Percentiles rank a stretch among this genome's conserved stretches.
phyloP scores from a whole-genome alignment of 2,797 vertebrate genomes.

The Mormyrops boulengeri region DNA sequence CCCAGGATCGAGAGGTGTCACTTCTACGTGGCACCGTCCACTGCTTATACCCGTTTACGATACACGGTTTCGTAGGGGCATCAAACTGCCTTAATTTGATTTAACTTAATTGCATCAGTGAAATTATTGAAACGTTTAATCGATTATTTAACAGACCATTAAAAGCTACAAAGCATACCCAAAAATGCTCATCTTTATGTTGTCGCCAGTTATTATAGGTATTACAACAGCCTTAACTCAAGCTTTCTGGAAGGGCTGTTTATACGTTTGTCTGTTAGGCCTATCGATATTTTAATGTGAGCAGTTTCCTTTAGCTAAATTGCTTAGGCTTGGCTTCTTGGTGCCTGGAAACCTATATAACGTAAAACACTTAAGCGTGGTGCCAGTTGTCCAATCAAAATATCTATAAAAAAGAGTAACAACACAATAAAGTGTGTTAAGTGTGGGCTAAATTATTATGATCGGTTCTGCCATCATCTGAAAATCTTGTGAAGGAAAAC shows the following conservation, averaged over 20 bases:
- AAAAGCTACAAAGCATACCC: background rate
- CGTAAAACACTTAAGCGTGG: background rate
- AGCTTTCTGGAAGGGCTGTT: background rate
- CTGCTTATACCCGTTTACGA: background rate
- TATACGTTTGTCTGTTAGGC: background rate
- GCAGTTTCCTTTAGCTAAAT: background rate
- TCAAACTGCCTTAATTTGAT: background rate
- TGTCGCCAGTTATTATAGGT: background rate
- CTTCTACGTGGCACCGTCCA: background rate
- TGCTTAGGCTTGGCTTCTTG: background rate
- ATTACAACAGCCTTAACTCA: background rate
- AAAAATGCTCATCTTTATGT: background rate
- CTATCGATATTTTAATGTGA: background rate
- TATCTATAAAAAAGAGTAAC: background rate
- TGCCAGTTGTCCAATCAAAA: background rate
- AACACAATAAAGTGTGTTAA: background rate
- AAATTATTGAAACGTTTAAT: background rate
- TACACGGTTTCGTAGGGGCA: background rate
- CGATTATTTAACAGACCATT: background rate
- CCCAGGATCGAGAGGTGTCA: constrained; percentile 29
- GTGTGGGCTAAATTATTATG: background rate
- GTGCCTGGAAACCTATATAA: background rate
- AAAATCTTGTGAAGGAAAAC: background rate
- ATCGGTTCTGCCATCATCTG: background rate
- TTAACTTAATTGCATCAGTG: background rate